Evolutionary conservation across 2,888 invertebrate species (phyloP).

Genomic region (Drosophila mettleri): DNA sequence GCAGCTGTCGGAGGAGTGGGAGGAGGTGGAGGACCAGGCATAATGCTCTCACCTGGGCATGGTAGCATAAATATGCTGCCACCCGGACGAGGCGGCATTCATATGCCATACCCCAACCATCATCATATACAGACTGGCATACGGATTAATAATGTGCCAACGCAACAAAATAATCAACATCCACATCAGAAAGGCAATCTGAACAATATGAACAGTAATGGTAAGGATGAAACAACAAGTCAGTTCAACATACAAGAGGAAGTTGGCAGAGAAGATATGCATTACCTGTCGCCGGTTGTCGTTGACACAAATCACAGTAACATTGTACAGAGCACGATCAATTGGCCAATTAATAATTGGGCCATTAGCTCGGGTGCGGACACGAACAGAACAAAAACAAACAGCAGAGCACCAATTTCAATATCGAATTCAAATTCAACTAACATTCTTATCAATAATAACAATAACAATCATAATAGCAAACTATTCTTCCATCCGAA

Average conservation of each 20-base stretch:
- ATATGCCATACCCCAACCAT: conserved; percentile 70
- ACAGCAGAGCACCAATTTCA: not conserved
- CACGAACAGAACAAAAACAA: conserved; percentile 17
- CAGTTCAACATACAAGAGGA: conserved; percentile 38
- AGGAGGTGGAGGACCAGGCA: conserved; percentile 49
- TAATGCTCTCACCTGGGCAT: conserved; percentile 73
- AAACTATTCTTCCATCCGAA: conserved; percentile 70
- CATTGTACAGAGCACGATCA: conserved; percentile 82
- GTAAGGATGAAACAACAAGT: conserved; percentile 58
- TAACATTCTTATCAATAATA: conserved; percentile 25
- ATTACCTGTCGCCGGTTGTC: conserved; percentile 69
- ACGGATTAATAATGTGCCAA: conserved; percentile 84
- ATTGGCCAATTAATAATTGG: conserved; percentile 68
- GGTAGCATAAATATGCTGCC: conserved; percentile 80
- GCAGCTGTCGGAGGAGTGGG: conserved; percentile 29
- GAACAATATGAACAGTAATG: conserved; percentile 61
- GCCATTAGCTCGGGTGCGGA: conserved; percentile 25
- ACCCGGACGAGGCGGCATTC: conserved; percentile 68
- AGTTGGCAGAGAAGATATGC: conserved; percentile 47
- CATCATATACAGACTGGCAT: conserved; percentile 83
- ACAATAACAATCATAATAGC: conserved; percentile 19
- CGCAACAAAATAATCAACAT: conserved; percentile 78
- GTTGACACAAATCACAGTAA: conserved; percentile 82
- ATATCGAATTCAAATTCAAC: conserved; percentile 21
- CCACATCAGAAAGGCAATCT: conserved; percentile 80